Evolutionary conservation across 2,888 invertebrate genomes (phyloP).

Genomic region (Rhogogaster chlorosoma): DNA sequence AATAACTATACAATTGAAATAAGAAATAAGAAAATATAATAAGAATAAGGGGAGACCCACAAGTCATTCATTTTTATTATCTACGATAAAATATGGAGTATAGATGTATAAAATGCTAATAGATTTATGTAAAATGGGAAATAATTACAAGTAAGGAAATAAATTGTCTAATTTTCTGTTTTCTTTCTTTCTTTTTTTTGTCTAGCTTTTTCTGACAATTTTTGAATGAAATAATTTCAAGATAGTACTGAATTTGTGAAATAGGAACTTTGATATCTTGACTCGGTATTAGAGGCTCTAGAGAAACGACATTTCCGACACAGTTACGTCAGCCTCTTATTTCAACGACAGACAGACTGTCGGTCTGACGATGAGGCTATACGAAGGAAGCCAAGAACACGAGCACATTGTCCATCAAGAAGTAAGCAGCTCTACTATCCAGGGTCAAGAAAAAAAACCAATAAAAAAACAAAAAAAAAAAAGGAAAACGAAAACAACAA

Average conservation of each 20-base stretch:
- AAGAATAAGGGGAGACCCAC: too few relatives aligned
- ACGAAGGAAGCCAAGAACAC: conserved; percentile 34
- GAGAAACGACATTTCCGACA: conserved; percentile 42
- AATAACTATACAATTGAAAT: not conserved
- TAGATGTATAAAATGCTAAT: not conserved
- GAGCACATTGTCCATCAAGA: conserved; percentile 30
- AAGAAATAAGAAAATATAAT: too few relatives aligned
- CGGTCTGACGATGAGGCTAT: not conserved
- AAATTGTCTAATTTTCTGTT: too few relatives aligned
- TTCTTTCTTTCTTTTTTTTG: too few relatives aligned
- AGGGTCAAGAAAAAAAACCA: conserved; percentile 24
- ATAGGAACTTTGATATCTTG: conserved; percentile 10
- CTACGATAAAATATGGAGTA: too few relatives aligned
- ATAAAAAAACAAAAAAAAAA: not conserved
- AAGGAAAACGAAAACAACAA: not conserved
- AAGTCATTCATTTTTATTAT: too few relatives aligned
- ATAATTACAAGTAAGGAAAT: not conserved
- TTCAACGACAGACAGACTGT: conserved; percentile 22
- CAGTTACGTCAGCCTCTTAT: conserved; percentile 44
- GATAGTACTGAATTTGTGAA: not conserved
- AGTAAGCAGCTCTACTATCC: conserved; percentile 11
- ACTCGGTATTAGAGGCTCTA: not conserved
- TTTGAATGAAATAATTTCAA: not conserved
- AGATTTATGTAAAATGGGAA: not conserved
- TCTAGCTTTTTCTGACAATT: not conserved